Evolutionary conservation across 2,797 vertebrate species (phyloP).

Genomic region (Cercopithecus mitis): DNA sequence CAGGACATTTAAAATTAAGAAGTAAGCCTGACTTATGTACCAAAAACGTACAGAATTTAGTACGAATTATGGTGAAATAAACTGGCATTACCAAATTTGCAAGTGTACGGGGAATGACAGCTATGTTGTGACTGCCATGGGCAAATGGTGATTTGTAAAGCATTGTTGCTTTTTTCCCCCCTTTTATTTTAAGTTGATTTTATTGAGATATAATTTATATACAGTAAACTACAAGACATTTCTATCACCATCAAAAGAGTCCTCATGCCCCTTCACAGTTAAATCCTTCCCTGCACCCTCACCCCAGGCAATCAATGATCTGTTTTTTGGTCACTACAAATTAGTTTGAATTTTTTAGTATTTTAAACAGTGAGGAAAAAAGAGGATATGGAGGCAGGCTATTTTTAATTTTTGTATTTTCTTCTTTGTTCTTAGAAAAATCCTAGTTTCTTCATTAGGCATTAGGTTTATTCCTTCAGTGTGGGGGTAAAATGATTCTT

Average conservation of each 20-base stretch:
- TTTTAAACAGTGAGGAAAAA: not conserved
- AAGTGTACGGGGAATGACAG: not conserved
- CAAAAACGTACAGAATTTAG: not conserved
- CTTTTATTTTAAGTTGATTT: not conserved
- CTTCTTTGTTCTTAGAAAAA: not conserved
- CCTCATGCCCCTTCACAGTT: not conserved
- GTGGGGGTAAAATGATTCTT: not conserved
- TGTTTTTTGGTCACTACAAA: not conserved
- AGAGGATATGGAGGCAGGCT: not conserved
- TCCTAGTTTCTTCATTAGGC: conserved; percentile 10
- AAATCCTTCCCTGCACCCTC: not conserved
- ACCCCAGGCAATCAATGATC: not conserved
- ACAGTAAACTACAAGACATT: not conserved
- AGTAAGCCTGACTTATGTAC: not conserved
- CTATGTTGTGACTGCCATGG: not conserved
- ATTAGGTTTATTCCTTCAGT: not conserved
- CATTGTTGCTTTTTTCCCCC: not conserved
- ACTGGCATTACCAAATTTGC: not conserved
- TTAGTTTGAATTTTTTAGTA: conserved; percentile 14
- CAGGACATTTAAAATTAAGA: not conserved
- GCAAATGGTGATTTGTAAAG: not conserved
- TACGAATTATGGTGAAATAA: not conserved
- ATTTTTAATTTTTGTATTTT: conserved; percentile 17
- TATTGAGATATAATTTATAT: not conserved
- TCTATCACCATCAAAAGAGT: not conserved